Evolutionary conservation across 2,797 vertebrate species (phyloP).

Genomic region (Otus scops): DNA sequence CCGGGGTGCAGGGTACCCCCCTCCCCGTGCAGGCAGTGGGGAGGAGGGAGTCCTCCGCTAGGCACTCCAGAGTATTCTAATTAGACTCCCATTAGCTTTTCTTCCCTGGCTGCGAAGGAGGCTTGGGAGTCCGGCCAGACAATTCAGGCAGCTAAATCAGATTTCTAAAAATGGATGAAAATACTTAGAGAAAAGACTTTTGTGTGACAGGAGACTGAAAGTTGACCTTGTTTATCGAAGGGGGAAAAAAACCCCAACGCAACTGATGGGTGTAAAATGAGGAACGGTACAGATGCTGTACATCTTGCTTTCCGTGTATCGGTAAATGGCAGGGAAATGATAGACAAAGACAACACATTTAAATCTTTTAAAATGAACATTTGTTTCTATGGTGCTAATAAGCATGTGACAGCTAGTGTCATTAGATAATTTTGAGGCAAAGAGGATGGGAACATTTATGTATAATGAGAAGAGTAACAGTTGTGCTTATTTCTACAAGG

Average conservation of each 20-base stretch:
- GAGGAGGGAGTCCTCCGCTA: background rate
- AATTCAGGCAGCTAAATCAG: background rate
- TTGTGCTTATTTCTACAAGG: background rate
- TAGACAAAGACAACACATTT: background rate
- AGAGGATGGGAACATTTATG: background rate
- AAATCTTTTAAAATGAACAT: background rate
- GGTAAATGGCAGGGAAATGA: background rate
- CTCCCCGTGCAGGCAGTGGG: background rate
- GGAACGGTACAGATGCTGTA: background rate
- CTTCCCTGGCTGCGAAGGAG: background rate
- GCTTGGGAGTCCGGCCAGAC: background rate
- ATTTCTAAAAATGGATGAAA: background rate
- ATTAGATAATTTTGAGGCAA: background rate
- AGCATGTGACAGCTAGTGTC: background rate
- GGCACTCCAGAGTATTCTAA: background rate
- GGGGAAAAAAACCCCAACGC: background rate
- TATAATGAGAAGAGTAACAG: background rate
- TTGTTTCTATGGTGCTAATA: slow-evolving; percentile 4
- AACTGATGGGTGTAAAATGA: background rate
- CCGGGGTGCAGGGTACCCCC: background rate
- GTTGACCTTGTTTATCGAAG: background rate
- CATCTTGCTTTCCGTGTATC: background rate
- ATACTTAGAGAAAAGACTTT: background rate
- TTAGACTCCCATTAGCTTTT: background rate
- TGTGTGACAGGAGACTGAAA: background rate